Conservation (phyloP, 1,140 invertebrate species). For the Drosophila pseudoananassae region DNA sequence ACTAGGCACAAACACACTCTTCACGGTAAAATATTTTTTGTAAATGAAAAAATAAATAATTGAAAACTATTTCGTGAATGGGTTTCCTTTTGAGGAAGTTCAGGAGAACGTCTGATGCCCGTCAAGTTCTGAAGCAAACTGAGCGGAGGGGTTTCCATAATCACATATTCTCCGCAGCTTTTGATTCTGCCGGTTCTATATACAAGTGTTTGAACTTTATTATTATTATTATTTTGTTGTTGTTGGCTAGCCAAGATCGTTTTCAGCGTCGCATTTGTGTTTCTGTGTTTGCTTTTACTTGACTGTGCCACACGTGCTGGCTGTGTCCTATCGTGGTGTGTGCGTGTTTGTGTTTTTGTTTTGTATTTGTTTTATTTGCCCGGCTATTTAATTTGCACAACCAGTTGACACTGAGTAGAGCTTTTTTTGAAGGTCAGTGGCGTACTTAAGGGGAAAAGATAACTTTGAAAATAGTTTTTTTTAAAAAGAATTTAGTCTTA, state of each 20-base stretch:
- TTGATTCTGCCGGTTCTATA: background rate
- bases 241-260: conserved; percentile 6
- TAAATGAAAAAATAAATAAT: too few relatives aligned
- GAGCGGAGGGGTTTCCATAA: conserved; percentile 11
- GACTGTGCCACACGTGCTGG: conserved; percentile 33
- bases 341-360: conserved; percentile 2
- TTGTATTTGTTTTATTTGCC: conserved; percentile 17
- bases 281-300: conserved; percentile 33
- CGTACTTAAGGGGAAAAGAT: background rate
- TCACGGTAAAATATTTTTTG: background rate
- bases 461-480: background rate
- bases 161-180: conserved; percentile 1
- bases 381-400: background rate
- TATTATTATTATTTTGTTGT: background rate
- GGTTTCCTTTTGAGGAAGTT: background rate
- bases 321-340: background rate
- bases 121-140: conserved; percentile 39
- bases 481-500: too few relatives aligned
- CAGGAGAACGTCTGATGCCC: conserved; percentile 39
- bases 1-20: conserved; percentile 13
- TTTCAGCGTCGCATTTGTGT: conserved; percentile 27
- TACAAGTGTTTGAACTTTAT: conserved; percentile 1
- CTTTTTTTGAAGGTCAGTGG: conserved; percentile 8
- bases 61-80: too few relatives aligned
- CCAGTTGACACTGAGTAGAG: background rate